Conservation (phyloP, 2,113 vertebrate genomes). For the Phalacrocorax aristotelis region DNA sequence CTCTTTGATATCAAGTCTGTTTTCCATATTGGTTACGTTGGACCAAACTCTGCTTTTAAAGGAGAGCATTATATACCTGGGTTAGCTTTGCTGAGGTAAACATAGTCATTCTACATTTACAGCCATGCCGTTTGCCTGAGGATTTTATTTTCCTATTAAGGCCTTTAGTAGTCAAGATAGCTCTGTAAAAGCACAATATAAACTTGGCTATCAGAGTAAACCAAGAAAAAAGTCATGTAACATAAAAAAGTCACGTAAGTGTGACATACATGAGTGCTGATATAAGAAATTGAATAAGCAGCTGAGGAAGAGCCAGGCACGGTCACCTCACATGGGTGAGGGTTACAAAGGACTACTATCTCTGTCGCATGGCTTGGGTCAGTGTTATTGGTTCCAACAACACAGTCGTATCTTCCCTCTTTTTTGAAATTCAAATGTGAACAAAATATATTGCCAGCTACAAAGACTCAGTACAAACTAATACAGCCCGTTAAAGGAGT, state of each 20-base stretch:
- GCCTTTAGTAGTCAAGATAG: conserved; percentile 3
- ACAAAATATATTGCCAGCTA: conserved; percentile 16
- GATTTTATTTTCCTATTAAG: neutral
- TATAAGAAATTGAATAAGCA: conserved; percentile 33
- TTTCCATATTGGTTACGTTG: neutral
- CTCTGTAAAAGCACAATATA: neutral
- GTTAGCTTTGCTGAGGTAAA: neutral
- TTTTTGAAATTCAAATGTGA: conserved; percentile 64
- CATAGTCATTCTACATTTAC: neutral
- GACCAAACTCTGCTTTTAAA: neutral
- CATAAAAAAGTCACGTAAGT: conserved; percentile 40
- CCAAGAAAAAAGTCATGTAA: neutral
- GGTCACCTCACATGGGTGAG: neutral
- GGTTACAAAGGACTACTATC: conserved; percentile 22
- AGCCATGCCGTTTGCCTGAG: neutral
- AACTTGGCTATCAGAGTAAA: conserved; percentile 27
- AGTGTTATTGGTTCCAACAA: conserved; percentile 25
- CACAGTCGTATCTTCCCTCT: neutral
- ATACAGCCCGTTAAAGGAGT: neutral
- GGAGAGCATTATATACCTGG: neutral
- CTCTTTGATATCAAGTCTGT: neutral
- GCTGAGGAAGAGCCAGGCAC: conserved; percentile 31
- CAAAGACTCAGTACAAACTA: neutral
- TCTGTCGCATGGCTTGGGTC: neutral
- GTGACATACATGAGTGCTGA: conserved; percentile 43